Evolutionary conservation across 2,888 invertebrate species (phyloP).

Genomic region (Calliopum simillimum): DNA sequence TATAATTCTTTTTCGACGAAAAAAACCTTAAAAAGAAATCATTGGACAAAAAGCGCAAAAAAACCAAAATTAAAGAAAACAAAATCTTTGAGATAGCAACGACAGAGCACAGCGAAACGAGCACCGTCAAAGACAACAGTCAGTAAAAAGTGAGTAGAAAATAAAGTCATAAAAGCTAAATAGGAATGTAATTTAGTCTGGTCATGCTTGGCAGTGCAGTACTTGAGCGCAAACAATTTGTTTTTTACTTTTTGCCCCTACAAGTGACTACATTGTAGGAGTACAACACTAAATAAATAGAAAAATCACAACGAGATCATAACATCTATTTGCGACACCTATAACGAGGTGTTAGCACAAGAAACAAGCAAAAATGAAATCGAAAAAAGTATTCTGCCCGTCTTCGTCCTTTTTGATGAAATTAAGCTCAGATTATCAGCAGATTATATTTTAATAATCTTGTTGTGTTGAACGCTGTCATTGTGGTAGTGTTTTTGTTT

Average conservation of each 20-base stretch:
- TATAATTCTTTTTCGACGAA: no score
- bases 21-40: no score
- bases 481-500: no score
- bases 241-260: no score
- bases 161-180: no score
- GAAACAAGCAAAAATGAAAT: neutral
- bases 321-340: neutral
- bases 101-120: neutral
- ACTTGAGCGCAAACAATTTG: no score
- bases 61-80: neutral
- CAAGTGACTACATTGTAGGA: no score
- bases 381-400: neutral
- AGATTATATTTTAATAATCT: conserved; percentile 46
- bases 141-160: neutral
- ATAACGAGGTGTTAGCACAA: no score
- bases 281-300: conserved; percentile 6
- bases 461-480: neutral
- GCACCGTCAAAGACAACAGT: neutral
- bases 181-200: no score
- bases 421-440: conserved; percentile 60
- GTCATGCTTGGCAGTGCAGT: no score
- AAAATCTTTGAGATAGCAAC: neutral
- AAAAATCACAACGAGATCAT: neutral
- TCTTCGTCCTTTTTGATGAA: conserved; percentile 45
- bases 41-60: neutral